phyloP scores from a whole-genome alignment of 2,888 invertebrate genomes.

The Apoderus coryli region DNA sequence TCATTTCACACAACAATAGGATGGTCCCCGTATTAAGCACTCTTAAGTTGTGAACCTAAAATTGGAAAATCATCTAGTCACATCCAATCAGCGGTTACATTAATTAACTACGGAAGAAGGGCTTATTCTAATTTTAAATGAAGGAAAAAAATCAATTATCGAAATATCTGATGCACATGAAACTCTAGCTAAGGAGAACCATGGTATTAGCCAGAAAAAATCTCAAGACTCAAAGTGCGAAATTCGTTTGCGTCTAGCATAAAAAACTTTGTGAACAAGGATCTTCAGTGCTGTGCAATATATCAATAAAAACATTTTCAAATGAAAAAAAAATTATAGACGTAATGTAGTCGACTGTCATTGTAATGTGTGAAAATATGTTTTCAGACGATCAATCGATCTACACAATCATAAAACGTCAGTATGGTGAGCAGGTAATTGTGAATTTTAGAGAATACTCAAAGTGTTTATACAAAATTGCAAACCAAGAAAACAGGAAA shows the following conservation, averaged over 20 bases:
- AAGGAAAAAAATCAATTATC: constrained; percentile 1
- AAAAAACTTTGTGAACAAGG: background rate
- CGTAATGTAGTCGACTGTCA: too few relatives aligned
- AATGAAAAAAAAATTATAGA: too few relatives aligned
- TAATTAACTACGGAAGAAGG: constrained; percentile 1
- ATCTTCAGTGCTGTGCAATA: constrained; percentile 2
- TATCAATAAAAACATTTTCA: constrained; percentile 3
- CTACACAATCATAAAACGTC: too few relatives aligned
- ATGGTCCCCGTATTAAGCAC: constrained; percentile 1
- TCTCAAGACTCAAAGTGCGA: constrained; percentile 1
- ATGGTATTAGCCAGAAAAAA: background rate
- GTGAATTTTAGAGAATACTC: too few relatives aligned
- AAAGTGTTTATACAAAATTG: too few relatives aligned
- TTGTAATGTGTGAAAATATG: too few relatives aligned
- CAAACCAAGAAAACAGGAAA: too few relatives aligned
- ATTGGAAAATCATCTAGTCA: background rate
- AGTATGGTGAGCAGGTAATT: too few relatives aligned
- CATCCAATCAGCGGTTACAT: background rate
- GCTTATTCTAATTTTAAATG: background rate
- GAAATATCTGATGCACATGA: background rate
- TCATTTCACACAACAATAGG: constrained; percentile 3
- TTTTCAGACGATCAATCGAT: too few relatives aligned
- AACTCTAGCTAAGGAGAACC: background rate
- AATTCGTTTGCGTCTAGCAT: background rate
- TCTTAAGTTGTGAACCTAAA: constrained; percentile 1